Evolutionary conservation across 2,888 invertebrate species (phyloP).

Genomic region (Galerucella pusilla): DNA sequence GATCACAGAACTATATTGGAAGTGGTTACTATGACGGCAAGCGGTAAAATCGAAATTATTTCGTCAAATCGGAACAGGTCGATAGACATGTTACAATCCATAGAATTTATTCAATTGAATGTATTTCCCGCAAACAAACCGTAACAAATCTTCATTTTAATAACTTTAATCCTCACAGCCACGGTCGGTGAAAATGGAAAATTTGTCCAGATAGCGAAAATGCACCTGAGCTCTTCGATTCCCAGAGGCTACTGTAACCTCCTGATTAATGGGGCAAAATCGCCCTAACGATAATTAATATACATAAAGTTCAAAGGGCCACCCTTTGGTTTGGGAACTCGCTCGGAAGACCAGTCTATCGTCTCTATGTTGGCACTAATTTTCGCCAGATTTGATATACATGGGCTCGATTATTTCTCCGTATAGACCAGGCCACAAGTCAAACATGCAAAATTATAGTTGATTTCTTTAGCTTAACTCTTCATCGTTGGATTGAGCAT

Average conservation of each 20-base stretch:
- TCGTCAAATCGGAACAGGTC: no score
- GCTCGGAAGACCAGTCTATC: constrained; percentile 15
- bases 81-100: no score
- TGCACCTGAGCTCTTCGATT: constrained; percentile 49
- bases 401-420: background rate
- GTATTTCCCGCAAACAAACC: background rate
- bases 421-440: background rate
- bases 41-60: no score
- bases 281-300: constrained; percentile 51
- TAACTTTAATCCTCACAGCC: constrained; percentile 8
- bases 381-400: constrained; percentile 13
- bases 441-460: background rate
- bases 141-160: constrained; percentile 9
- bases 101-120: background rate
- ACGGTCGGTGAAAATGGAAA: constrained; percentile 4
- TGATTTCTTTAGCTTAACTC: no score
- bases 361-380: background rate
- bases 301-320: constrained; percentile 42
- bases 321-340: constrained; percentile 17
- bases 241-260: constrained; percentile 43
- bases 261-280: constrained; percentile 50
- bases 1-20: no score
- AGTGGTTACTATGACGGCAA: no score
- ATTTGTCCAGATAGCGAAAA: constrained; percentile 30
- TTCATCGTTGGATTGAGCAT: no score